A percentile compares a stretch with the other conserved stretches of the same genome.
Evolutionary conservation across 2,113 vertebrate genomes (phyloP).

Genomic region (Motacilla tschutschensis): DNA sequence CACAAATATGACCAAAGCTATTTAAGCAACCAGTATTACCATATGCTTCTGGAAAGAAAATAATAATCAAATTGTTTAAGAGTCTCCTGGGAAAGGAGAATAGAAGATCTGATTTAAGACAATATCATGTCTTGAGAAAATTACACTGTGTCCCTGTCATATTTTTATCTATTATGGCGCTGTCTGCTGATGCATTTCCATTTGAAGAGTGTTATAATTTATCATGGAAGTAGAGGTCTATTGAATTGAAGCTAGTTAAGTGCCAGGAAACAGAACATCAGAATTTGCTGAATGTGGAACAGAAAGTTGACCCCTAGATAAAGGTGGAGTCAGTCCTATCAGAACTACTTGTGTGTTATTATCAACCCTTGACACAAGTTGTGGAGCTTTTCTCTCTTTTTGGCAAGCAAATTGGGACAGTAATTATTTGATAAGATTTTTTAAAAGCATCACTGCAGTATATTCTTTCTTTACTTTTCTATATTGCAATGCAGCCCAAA

Average conservation of each 20-base stretch:
- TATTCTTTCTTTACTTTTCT: neutral
- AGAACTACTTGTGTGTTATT: neutral
- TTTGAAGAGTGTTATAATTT: slow-evolving; percentile 23
- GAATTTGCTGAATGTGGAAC: neutral
- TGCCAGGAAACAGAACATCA: neutral
- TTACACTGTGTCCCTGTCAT: slow-evolving; percentile 1
- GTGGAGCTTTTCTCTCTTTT: neutral
- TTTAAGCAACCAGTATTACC: slow-evolving; percentile 55
- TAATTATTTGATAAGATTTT: neutral
- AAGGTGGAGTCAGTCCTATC: neutral
- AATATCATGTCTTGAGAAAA: slow-evolving; percentile 44
- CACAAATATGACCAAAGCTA: slow-evolving; percentile 50
- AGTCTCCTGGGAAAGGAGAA: slow-evolving; percentile 42
- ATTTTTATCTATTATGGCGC: slow-evolving; percentile 28
- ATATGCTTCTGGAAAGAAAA: slow-evolving; percentile 60
- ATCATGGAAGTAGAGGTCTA: neutral
- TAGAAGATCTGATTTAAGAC: slow-evolving; percentile 44
- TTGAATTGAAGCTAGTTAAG: neutral
- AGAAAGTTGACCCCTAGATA: neutral
- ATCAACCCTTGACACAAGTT: neutral
- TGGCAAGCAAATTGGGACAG: neutral
- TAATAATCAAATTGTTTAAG: slow-evolving; percentile 56
- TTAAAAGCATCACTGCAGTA: neutral
- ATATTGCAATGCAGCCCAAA: neutral
- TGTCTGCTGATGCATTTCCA: slow-evolving; percentile 34